Base-by-base conservation (phyloP, 2,797 vertebrate genomes). In the Chanos chanos region DNA sequence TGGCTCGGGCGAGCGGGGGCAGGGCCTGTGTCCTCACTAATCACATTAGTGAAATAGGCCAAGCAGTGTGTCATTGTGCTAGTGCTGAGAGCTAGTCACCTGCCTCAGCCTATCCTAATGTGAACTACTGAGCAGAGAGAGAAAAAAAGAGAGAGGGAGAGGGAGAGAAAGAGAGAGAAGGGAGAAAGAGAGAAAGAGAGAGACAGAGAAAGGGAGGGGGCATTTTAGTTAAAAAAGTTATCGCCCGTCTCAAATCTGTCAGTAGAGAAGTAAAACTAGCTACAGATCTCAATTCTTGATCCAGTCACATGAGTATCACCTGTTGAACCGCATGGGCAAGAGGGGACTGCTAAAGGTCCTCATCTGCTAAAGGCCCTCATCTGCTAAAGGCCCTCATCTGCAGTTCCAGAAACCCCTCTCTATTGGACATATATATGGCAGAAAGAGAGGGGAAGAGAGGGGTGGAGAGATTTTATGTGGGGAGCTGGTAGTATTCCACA, bases 31-130 rank as follows among this genome's bases (percentile, higher is more conserved):
- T 62, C 36, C 34, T 49, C 21, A 3, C 41, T 89, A 89, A 90
- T 77, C 86, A 78, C 63, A 86, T 90, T 90, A 91, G 18, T 76
- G 70, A 88, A 86, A 52, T 80, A 87, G 87, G 87, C 64, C 83
- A 86, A 83, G 76, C 53, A 49, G 74, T 80, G 76, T 86, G 80
- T 88, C 66, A 66, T 66, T 61, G 28, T 49, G 40, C 51, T 70
- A 72, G 59, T 54, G 21, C 36, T 57, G 66, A 73, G 74, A n/a
- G n/a, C n/a, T n/a, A 84, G 75, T 75, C 61, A 67, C 45, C 83
- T 63, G 60, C 79, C 78, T 72, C 68, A 76, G 77, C 78, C 50
- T 61, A 61, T 60, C 68, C 57, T 30, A 22, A 52, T 31, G 10
- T 70, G 54, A 77, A 72, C 72, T 25, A 5, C 16, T 73, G 31